These are phyloP conservation scores for Orestias chungarensis DNA, from an alignment of 2,797 vertebrate species.

Conservation along the genomic window DNA sequence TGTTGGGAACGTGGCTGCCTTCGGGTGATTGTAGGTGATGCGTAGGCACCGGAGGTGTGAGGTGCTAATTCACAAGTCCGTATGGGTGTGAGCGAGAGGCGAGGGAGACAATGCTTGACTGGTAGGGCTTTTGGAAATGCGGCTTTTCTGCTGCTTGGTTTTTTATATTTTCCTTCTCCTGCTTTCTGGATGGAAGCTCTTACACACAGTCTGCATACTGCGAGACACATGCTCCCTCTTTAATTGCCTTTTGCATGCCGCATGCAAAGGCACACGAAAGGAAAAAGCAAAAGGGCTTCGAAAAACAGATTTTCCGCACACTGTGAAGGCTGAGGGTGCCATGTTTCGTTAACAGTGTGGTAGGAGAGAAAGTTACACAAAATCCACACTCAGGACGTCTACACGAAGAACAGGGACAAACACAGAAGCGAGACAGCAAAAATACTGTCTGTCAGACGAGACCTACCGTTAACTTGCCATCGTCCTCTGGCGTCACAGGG, in stretches of 20 bases:
- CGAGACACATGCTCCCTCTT: constrained; percentile 32
- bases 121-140: constrained; percentile 23
- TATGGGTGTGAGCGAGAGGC: constrained; percentile 54
- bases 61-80: constrained; percentile 62
- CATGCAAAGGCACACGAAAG: constrained; percentile 18
- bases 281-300: constrained; percentile 20
- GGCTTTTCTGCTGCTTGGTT: constrained; percentile 14
- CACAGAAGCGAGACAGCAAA: constrained; percentile 53
- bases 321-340: constrained; percentile 41
- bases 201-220: constrained; percentile 10
- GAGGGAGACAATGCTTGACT: constrained; percentile 25
- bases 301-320: constrained; percentile 42
- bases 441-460: constrained; percentile 70
- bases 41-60: constrained; percentile 62
- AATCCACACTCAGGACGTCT: constrained; percentile 22
- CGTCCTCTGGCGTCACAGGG: constrained; percentile 86
- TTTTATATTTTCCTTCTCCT: constrained; percentile 26
- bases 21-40: constrained; percentile 50
- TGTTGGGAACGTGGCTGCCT: constrained; percentile 44
- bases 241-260: constrained; percentile 43
- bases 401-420: constrained; percentile 63
- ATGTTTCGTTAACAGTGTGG: constrained; percentile 46
- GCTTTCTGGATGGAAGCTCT: constrained; percentile 23
- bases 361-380: constrained; percentile 26
- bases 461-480: constrained; percentile 93